Evolutionary conservation across 2,113 vertebrate genomes (phyloP), one percentile per base, ranked within the genome.

Genomic region (Polypterus senegalus): DNA sequence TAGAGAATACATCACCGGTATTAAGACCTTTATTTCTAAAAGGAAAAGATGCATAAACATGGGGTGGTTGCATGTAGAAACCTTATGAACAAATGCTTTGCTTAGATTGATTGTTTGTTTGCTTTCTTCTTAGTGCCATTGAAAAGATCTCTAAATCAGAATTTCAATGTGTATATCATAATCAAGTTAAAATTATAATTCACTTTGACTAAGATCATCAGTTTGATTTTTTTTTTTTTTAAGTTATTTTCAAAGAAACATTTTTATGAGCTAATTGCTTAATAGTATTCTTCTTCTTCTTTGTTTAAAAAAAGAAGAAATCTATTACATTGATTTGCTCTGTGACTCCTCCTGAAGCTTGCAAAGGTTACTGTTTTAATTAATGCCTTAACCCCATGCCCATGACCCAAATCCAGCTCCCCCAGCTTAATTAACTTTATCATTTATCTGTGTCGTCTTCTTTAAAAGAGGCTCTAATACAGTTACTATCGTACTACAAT

Each of bases 351-450:
- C 79, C 81, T 79, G 79, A 27, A 83, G 76, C 83, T 77, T 51
- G 77, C 78, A 75, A 81, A 77, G 77, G 75, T 71, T 80, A 80
- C 72, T 72, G 74, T 79, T 82, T 73, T 87, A 85, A 87, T 88
- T 79, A 86, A 86, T 86, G 83, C 82, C 80, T 77, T 70, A 77
- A 82, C 81, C 76, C 80, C 63, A n/a, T 80, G 77, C 74, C 74
- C 77, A 77, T 65, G 76, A 67, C 73, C 48, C 74, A 76, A 81
- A 81, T 78, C 75, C 78, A 68, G 73, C 82, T 83, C 80, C 80
- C 78, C 79, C 80, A 78, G 74, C 81, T 84, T 88, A 88, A 89
- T 87, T 86, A 87, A 84, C 81, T 88, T 79, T 80, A 67, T 66
- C 49, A 78, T 81, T 74, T 76, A 72, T 76, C 66, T 73, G 58